Conservation (phyloP, 2,113 vertebrate genomes). For the Neotragus moschatus region DNA sequence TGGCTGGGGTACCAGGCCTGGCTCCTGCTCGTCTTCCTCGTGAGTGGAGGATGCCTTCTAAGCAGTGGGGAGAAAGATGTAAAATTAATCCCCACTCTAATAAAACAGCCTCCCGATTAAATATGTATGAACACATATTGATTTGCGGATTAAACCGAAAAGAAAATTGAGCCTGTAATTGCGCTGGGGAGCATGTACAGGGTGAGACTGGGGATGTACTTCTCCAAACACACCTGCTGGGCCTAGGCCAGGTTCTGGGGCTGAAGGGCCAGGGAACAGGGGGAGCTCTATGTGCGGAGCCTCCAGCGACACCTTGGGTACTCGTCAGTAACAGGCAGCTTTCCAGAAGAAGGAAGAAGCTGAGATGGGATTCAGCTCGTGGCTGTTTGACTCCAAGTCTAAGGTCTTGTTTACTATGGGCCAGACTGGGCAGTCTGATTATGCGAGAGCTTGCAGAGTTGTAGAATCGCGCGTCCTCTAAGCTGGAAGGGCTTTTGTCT, state of each 20-base stretch:
- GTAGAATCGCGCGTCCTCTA: rapidly evolving
- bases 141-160: slow-evolving; percentile 70
- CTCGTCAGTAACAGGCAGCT: too few relatives aligned
- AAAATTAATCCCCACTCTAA: slow-evolving; percentile 61
- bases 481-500: neutral
- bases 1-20: neutral
- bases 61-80: slow-evolving; percentile 51
- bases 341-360: neutral
- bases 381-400: neutral
- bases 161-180: slow-evolving; percentile 65
- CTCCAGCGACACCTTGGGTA: rapidly evolving
- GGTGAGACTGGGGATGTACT: neutral
- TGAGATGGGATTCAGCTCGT: neutral
- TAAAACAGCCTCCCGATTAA: slow-evolving; percentile 64
- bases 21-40: neutral
- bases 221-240: slow-evolving; percentile 55
- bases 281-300: too few relatives aligned
- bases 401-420: neutral
- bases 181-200: slow-evolving; percentile 39
- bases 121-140: slow-evolving; percentile 62
- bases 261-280: rapidly evolving
- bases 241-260: neutral
- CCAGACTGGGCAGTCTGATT: too few relatives aligned
- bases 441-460: neutral
- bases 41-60: neutral